Evolutionary conservation across 2,113 vertebrate species (phyloP).

Genomic region (Scophthalmus maximus): DNA sequence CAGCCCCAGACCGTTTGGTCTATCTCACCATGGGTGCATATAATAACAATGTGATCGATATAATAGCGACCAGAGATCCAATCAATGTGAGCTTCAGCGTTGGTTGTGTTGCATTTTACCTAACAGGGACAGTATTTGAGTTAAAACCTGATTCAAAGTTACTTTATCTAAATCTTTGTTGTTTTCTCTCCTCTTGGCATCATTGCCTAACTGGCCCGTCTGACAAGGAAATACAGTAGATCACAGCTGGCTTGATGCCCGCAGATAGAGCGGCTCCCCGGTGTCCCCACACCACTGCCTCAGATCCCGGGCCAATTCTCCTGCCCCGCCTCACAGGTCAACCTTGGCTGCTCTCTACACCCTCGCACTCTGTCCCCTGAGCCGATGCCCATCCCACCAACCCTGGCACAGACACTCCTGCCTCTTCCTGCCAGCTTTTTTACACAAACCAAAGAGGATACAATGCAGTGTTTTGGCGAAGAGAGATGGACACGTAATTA

Average conservation of each 20-base stretch:
- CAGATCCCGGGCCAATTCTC: constrained; percentile 79
- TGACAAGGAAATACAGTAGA: constrained; percentile 58
- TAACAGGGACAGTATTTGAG: too few relatives aligned
- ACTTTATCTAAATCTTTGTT: too few relatives aligned
- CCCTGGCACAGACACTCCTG: constrained; percentile 57
- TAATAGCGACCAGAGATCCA: too few relatives aligned
- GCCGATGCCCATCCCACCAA: constrained; percentile 61
- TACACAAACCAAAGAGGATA: constrained; percentile 60
- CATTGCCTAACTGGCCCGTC: constrained; percentile 41
- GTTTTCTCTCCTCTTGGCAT: constrained; percentile 41
- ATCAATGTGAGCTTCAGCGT: too few relatives aligned
- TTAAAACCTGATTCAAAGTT: too few relatives aligned
- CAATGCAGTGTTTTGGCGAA: constrained; percentile 58
- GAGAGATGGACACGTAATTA: constrained; percentile 69
- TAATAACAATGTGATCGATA: too few relatives aligned
- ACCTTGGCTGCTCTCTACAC: constrained; percentile 64
- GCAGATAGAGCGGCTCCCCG: constrained; percentile 63
- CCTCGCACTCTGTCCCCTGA: constrained; percentile 59
- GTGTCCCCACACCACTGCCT: constrained; percentile 64
- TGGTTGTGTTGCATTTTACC: too few relatives aligned
- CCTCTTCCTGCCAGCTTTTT: constrained; percentile 59
- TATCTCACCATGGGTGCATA: too few relatives aligned
- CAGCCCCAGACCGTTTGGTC: too few relatives aligned
- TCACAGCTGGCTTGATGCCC: constrained; percentile 73
- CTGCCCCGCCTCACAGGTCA: constrained; percentile 73